Base-by-base conservation (phyloP, 1,140 invertebrate genomes). In the Aphaenogaster ashmeadi region DNA sequence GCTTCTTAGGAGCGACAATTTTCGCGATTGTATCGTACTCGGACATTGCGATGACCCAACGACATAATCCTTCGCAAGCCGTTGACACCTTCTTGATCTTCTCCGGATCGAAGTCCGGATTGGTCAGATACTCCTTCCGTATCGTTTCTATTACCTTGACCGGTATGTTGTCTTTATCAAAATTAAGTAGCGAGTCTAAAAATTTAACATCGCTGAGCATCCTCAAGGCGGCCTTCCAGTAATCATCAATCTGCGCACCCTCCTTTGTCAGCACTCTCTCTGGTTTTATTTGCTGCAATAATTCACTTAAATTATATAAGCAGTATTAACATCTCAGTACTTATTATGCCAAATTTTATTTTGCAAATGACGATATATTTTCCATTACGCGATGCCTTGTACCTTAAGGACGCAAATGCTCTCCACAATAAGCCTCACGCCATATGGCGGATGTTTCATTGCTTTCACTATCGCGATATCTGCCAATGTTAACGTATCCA, bases 371-470 rank as follows among this genome's bases (percentile, higher is more conserved):
- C 8, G 44, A 18, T 38, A 41, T 18, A 27, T 66, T 44, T 67
- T 71, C 1, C 15, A 54, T 69, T 18, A 9, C 15, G 13, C 1
- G 33, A 50, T 58, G 8, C 8, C 84, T 56, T 66, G 0, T 94
- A 98, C 99, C 96, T 98, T 98, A 87, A 99, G 96, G 90, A 99
- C 98, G 93, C 99, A 99, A 87, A 99, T 97, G 75, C 98, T 98
- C 95, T 99, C 99, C 98, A 99, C 99, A 1, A 99, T 98, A 77
- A 99, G 96, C 92, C 98, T 98, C 6, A 99, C 98, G 81, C 98
- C 98, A 92, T 97, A 97, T 0, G 99, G 99, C 2, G 99, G 99
- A 96, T 98, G 99, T 96, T 99, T 99, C 99, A 99, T 99, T 0
- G 98, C 98, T 96, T 99, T 99, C 5, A 99, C 98, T 62, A 99